A percentile compares a stretch with the other conserved stretches of the same genome.
These are phyloP conservation scores for Psittacula derbiana DNA, from an alignment of 2,797 vertebrate species.

Conservation along the genomic window DNA sequence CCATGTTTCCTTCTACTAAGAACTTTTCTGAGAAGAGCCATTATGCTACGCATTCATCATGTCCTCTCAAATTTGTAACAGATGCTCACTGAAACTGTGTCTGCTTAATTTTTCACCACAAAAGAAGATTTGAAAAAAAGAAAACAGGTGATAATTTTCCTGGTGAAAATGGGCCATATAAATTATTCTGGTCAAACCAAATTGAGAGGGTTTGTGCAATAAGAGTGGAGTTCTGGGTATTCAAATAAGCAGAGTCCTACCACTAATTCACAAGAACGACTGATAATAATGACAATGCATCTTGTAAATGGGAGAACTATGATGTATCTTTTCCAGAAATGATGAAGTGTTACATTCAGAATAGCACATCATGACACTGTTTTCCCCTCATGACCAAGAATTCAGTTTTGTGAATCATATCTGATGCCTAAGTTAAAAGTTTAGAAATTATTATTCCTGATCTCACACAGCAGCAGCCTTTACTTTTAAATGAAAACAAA, in stretches of 20 bases:
- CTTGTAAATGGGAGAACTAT: neutral
- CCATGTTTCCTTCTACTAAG: neutral
- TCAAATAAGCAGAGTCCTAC: neutral
- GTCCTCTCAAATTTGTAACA: neutral
- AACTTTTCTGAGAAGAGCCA: neutral
- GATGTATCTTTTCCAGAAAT: neutral
- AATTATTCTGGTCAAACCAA: neutral
- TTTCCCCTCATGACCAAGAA: neutral
- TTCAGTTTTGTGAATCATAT: neutral
- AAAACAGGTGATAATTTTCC: neutral
- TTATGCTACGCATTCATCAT: too few relatives aligned
- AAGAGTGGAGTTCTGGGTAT: neutral
- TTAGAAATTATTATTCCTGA: neutral
- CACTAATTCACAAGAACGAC: neutral
- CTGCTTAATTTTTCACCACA: neutral
- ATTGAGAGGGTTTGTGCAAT: neutral
- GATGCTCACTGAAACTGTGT: neutral
- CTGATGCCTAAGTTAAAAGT: neutral
- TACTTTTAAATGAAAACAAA: neutral
- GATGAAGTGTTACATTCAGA: neutral
- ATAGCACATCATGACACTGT: neutral
- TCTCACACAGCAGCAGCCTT: neutral
- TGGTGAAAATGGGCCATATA: neutral
- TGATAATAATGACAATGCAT: neutral
- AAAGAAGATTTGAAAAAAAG: neutral